A percentile compares a stretch with the other conserved stretches of the same genome.
Evolutionary conservation across 1,140 invertebrate genomes (phyloP).

Genomic region (Pseudobourletiella spinata): DNA sequence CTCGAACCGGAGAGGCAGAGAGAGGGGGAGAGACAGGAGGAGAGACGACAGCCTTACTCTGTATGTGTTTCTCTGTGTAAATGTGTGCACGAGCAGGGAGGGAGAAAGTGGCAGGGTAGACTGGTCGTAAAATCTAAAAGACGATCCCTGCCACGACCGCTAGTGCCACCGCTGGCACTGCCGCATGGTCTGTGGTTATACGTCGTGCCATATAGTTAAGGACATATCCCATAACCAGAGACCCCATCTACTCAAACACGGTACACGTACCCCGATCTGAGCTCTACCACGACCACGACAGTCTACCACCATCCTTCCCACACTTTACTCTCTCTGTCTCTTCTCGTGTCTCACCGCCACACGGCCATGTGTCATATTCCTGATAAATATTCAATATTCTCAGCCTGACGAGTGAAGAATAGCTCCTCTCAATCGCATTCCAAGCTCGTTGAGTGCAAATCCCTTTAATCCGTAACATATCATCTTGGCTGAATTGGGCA

Average conservation of each 20-base stretch:
- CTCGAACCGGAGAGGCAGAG: background rate
- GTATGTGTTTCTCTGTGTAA: too few species aligned
- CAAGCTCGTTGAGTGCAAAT: constrained; percentile 14
- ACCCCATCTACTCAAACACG: too few species aligned
- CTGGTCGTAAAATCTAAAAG: constrained; percentile 6
- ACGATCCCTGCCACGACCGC: too few species aligned
- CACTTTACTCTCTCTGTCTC: background rate
- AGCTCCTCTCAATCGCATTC: constrained; percentile 21
- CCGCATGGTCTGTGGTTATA: constrained; percentile 9
- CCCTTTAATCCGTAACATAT: constrained; percentile 1
- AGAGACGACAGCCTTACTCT: too few species aligned
- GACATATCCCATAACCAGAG: too few species aligned
- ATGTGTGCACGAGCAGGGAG: constrained; percentile 10
- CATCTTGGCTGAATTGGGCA: too few species aligned
- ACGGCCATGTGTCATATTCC: constrained; percentile 21
- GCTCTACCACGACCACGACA: background rate
- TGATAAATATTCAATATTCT: constrained; percentile 35
- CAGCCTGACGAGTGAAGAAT: constrained; percentile 11
- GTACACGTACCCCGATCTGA: background rate
- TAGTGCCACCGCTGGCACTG: too few species aligned
- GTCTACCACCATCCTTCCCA: background rate
- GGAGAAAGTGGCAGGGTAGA: too few species aligned
- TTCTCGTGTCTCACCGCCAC: background rate
- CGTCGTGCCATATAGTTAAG: background rate
- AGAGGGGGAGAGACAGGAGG: background rate